Percentiles rank a stretch among this genome's conserved stretches.
These are phyloP conservation scores for Rhorus exstirpatorius DNA, from an alignment of 2,888 invertebrate species.

Conservation along the genomic window DNA sequence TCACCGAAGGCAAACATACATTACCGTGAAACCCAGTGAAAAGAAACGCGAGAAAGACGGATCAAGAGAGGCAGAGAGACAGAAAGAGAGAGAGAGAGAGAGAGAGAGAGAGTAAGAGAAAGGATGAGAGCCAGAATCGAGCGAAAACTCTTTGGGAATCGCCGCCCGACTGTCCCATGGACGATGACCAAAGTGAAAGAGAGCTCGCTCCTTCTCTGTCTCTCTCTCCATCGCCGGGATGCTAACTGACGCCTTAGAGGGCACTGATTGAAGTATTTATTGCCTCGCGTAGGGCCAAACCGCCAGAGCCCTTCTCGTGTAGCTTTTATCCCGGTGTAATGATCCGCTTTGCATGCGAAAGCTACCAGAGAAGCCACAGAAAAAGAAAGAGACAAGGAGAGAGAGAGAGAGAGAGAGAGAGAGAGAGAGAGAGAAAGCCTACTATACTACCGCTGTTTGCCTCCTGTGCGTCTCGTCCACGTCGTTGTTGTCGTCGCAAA, in stretches of 20 bases:
- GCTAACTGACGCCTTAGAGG: slow-evolving; percentile 85
- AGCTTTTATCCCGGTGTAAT: slow-evolving; percentile 82
- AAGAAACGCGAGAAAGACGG: slow-evolving; percentile 51
- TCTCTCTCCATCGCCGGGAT: slow-evolving; percentile 76
- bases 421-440: background rate
- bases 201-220: slow-evolving; percentile 44
- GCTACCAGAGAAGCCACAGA: slow-evolving; percentile 10
- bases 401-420: background rate
- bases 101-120: slow-evolving; percentile 72
- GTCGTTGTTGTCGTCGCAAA: slow-evolving; percentile 51
- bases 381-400: too few species aligned
- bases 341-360: slow-evolving; percentile 83
- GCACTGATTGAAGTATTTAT: slow-evolving; percentile 85
- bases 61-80: slow-evolving; percentile 2
- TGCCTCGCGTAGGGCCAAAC: slow-evolving; percentile 74
- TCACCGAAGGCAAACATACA: slow-evolving; percentile 83
- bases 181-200: slow-evolving; percentile 32
- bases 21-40: slow-evolving; percentile 77
- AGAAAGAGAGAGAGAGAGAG: slow-evolving; percentile 70
- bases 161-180: slow-evolving; percentile 81
- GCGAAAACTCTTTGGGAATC: slow-evolving; percentile 80
- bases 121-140: slow-evolving; percentile 75
- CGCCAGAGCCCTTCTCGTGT: slow-evolving; percentile 59
- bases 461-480: slow-evolving; percentile 52
- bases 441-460: slow-evolving; percentile 9